Base-by-base conservation (phyloP, 2,113 vertebrate species). In the Percina caprodes region DNA sequence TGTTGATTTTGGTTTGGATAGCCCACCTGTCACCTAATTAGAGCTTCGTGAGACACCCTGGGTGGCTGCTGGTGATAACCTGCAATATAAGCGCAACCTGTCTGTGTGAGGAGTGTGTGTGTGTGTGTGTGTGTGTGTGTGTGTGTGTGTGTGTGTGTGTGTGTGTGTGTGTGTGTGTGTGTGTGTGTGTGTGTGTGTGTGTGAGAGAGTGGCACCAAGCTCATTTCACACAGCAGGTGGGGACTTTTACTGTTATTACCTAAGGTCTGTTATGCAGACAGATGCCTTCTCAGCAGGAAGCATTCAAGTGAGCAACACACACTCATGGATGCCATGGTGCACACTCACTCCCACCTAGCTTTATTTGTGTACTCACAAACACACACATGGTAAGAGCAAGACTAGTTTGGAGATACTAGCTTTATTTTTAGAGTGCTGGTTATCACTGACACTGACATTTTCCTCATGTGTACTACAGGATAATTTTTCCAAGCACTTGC, bases 181-280 rank as follows among this genome's bases (percentile, higher is more conserved):
- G n/a, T n/a, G n/a, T n/a, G n/a, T n/a, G n/a, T n/a, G n/a, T n/a
- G n/a, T n/a, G n/a, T n/a, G n/a, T n/a, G n/a, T n/a, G n/a, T n/a
- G n/a, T n/a, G n/a, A n/a, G n/a, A n/a, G n/a, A 85, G 69, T 70
- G 87, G 84, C 70, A 69, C 80, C 3, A 66, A 84, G 82, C 90
- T 87, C 67, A 89, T 86, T 86, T 83, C 55, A 60, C 85, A 81
- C 91, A 89, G 89, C 89, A 80, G 86, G 92, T 77, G 79, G 90
- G 73, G 54, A 76, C 76, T 89, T 91, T 92, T 86, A 87, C 89
- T 90, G 88, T 90, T 91, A 93, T 94, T 94, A 93, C 92, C 91
- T 82, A 72, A 82, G 87, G 82, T 85, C 88, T 83, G 74, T 85
- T 87, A 84, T 91, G 91, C 88, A 93, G 90, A 89, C 93, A 94